Percentiles rank a stretch among this genome's conserved stretches.
Evolutionary conservation across 2,888 invertebrate genomes (phyloP).

Genomic region (Lymantria monacha): DNA sequence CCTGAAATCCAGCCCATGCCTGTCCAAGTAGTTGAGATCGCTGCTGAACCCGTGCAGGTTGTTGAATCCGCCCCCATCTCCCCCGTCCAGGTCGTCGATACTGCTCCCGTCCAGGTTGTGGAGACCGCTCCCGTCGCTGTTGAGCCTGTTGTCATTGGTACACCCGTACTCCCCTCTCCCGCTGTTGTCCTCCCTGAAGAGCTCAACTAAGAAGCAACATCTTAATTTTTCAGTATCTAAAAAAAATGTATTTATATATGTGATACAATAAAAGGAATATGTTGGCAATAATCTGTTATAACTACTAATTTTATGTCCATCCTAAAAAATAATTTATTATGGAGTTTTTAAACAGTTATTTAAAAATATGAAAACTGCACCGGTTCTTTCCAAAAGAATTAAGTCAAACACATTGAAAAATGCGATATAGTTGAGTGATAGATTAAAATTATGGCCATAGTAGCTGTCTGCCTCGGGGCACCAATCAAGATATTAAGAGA

Average conservation of each 20-base stretch:
- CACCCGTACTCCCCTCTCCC: constrained; percentile 21
- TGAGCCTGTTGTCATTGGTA: constrained; percentile 18
- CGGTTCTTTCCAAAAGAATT: too few relatives aligned
- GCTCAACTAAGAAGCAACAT: constrained; percentile 33
- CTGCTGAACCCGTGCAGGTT: constrained; percentile 27
- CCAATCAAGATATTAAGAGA: too few relatives aligned
- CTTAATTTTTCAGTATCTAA: not conserved
- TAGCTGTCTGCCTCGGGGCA: too few relatives aligned
- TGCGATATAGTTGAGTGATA: too few relatives aligned
- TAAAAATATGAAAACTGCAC: too few relatives aligned
- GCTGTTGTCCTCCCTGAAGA: constrained; percentile 35
- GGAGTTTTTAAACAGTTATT: too few relatives aligned
- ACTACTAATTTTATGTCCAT: too few relatives aligned
- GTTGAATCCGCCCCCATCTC: constrained; percentile 22
- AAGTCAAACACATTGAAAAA: too few relatives aligned
- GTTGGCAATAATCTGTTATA: not conserved
- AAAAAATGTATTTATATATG: not conserved
- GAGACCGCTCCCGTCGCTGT: constrained; percentile 16
- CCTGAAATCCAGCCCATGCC: not conserved
- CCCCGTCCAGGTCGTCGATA: not conserved
- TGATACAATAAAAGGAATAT: not conserved
- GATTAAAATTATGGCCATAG: too few relatives aligned
- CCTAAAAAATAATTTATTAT: too few relatives aligned
- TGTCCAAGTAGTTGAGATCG: not conserved
- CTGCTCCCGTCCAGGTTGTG: constrained; percentile 5